These are phyloP conservation scores for Cydia splendana DNA, from an alignment of 1,140 invertebrate genomes.

Conservation along the genomic window DNA sequence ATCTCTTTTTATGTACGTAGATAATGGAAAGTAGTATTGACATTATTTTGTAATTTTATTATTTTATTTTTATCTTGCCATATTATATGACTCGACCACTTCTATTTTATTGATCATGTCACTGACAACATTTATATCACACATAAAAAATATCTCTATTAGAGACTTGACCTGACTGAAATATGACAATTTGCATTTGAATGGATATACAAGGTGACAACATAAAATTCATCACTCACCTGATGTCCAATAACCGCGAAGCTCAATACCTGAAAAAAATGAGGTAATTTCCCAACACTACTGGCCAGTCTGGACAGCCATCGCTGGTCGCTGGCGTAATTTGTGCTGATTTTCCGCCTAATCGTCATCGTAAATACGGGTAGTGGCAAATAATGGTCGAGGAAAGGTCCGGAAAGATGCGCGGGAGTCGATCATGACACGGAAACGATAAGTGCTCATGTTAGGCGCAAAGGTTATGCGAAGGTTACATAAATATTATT, in stretches of 20 bases:
- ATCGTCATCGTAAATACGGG: constrained; percentile 27
- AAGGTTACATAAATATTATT: not conserved
- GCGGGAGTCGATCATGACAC: not conserved
- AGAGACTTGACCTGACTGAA: no score
- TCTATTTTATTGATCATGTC: no score
- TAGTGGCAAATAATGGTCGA: constrained; percentile 20
- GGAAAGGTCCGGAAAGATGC: constrained; percentile 16
- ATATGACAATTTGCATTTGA: no score
- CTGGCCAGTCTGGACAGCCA: not conserved
- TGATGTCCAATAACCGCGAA: not conserved
- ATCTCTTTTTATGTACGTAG: no score
- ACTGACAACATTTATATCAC: no score
- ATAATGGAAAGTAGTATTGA: no score
- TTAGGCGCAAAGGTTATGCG: not conserved
- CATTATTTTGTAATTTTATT: no score
- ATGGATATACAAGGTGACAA: no score
- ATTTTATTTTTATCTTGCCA: no score
- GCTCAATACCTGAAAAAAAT: not conserved
- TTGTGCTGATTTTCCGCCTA: constrained; percentile 31
- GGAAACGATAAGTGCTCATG: not conserved
- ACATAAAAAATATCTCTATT: no score
- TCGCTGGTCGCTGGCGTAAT: constrained; percentile 15
- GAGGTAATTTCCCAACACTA: not conserved
- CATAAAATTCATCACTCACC: not conserved
- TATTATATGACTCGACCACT: no score